Percentiles rank a stretch among this genome's conserved stretches.
phyloP scores from a whole-genome alignment of 2,113 vertebrate genomes.

The Octodon degus region DNA sequence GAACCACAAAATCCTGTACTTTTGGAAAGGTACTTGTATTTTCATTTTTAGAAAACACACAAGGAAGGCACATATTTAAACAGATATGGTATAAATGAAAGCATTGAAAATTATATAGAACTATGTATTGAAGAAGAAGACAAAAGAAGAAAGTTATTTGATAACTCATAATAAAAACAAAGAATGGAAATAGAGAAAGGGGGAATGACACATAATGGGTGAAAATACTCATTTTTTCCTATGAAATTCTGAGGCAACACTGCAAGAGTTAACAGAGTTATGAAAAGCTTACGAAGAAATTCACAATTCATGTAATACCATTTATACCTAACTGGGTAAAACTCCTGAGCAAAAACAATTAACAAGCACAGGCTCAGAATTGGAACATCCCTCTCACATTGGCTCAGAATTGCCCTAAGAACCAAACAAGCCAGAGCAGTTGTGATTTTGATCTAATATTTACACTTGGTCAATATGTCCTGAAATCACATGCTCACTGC shows the following conservation, averaged over 20 bases:
- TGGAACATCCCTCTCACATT: neutral
- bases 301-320: neutral
- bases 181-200: rapidly evolving
- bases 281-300: neutral
- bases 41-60: neutral
- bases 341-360: neutral
- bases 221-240: neutral
- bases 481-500: neutral
- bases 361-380: neutral
- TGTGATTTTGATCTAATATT: neutral
- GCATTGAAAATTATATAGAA: neutral
- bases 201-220: rapidly evolving
- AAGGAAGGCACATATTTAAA: neutral
- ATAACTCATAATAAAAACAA: neutral
- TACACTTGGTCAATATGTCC: neutral
- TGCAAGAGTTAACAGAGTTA: neutral
- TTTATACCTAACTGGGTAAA: neutral
- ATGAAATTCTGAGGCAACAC: neutral
- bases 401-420: neutral
- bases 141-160: neutral
- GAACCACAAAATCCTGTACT: neutral
- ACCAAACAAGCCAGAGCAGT: neutral
- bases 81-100: neutral
- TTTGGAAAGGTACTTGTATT: neutral
- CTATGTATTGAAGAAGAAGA: neutral